These are phyloP conservation scores for Xiphorhynchus erythropygius DNA, from an alignment of 2,797 vertebrate genomes.

Conservation along the genomic window DNA sequence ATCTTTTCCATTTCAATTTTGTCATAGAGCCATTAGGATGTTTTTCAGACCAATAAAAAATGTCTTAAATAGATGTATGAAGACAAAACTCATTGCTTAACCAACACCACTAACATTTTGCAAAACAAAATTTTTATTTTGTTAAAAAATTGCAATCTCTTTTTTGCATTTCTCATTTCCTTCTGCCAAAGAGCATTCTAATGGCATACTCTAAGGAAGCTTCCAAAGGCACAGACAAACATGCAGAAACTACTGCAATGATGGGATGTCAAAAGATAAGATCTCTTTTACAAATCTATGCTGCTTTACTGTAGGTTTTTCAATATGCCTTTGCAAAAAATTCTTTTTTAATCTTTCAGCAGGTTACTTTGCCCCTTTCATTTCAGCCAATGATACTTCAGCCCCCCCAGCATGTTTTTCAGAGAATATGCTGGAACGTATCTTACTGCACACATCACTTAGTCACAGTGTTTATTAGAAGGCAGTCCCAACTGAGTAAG, in stretches of 20 bases:
- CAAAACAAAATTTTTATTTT: neutral
- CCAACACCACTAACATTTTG: neutral
- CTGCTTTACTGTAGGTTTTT: neutral
- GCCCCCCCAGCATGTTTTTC: neutral
- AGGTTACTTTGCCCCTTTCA: neutral
- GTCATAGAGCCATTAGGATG: neutral
- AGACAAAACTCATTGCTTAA: neutral
- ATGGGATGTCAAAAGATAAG: neutral
- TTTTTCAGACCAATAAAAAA: neutral
- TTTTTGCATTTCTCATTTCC: neutral
- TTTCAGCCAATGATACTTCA: neutral
- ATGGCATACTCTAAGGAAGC: neutral
- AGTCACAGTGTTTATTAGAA: neutral
- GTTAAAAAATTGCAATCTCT: neutral
- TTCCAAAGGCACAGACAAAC: neutral
- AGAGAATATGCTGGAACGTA: neutral
- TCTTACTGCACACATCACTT: neutral
- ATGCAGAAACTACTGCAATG: neutral
- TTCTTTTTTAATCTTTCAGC: neutral
- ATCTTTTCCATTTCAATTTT: neutral
- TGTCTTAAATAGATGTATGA: neutral
- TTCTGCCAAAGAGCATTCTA: neutral
- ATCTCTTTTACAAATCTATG: neutral
- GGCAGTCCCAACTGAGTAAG: neutral
- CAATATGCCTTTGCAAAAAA: neutral